Conservation (phyloP, 2,113 vertebrate genomes). For the Odocoileus virginianus region DNA sequence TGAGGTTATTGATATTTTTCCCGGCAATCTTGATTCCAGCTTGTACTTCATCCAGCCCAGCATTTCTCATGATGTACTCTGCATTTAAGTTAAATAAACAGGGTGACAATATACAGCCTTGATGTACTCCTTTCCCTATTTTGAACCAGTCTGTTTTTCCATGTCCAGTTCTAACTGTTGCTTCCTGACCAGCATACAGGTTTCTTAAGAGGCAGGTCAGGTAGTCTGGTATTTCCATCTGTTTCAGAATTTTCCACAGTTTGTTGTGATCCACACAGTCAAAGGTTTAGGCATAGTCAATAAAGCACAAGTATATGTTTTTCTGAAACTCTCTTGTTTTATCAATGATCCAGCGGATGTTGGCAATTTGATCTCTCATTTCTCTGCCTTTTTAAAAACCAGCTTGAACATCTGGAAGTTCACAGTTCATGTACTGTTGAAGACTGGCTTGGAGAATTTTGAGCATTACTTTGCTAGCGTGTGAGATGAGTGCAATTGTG, state of each 20-base stretch:
- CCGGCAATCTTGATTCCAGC: background rate
- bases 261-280: background rate
- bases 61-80: background rate
- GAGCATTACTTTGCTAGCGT: background rate
- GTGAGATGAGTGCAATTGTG: background rate
- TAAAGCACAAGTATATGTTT: background rate
- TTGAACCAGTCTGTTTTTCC: background rate
- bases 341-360: background rate
- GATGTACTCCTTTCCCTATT: background rate
- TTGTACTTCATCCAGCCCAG: background rate
- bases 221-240: background rate
- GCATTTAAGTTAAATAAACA: background rate
- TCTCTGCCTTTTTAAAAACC: background rate
- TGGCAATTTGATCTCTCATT: background rate
- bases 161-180: background rate
- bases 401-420: background rate
- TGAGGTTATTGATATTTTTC: background rate
- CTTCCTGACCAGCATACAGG: background rate
- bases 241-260: background rate
- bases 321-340: background rate
- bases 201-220: background rate
- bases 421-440: accelerated
- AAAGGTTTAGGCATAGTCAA: background rate
- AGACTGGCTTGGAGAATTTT: background rate
- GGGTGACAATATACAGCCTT: background rate